Base-by-base conservation (phyloP, 2,797 vertebrate species). In the Ibycter americanus region DNA sequence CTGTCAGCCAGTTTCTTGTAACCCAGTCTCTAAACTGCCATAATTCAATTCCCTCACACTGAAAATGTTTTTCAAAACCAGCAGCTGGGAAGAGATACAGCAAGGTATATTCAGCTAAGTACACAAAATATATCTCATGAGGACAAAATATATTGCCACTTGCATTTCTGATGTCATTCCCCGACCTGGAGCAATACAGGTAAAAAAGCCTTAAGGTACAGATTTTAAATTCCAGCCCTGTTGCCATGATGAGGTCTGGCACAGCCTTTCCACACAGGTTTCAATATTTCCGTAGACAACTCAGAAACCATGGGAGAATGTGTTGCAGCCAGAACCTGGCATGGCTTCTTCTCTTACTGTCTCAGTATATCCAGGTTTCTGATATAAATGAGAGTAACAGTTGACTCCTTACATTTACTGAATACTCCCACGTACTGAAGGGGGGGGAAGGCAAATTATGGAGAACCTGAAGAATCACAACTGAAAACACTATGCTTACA, bases 1-100 rank as follows among this genome's bases (percentile, higher is more conserved):
- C 74, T 94, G 93, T 72, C 91, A 94, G 83, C 63, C 83, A 85
- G 26, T 51, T 91, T 54, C 51, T 84, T 92, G 70, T 87, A 90
- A 86, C 62, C 44, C 49, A 61, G 63, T 54, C 81, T 68, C 83
- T 76, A 58, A 92, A 92, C 65, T 91, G 72, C 74, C 15, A 3
- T 34, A 92, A 94, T 71, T 95, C 83, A 91, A 59, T 85, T 82
- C 77, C 51, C n/a, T 79, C 71, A 73, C 59, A 89, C 54, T 38
- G 72, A 73, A 92, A 96, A 67, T n/a, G 13, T 36, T 65, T 96
- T 71, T 84, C 70, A 65, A 65, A 91, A 27, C 27, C 4, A 51
- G 58, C 49, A 51, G 58, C 3, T 8, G 12, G 83, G 49, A 77
- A 70, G 55, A 80, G n/a, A 89, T 67, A 56, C 66, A 84, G 38